Conservation (phyloP, 1,140 invertebrate genomes). For the Micrasema longulum region DNA sequence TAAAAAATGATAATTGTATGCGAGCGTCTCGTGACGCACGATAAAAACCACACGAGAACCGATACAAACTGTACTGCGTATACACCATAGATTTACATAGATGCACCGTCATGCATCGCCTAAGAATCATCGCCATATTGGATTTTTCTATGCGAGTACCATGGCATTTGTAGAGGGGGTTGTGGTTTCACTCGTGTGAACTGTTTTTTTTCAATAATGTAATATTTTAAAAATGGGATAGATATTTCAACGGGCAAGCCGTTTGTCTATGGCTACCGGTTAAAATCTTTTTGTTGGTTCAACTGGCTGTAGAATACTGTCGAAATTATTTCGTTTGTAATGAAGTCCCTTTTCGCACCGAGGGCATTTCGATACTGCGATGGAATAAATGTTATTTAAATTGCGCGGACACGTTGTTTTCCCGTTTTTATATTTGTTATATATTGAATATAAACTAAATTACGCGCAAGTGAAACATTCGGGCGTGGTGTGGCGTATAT, state of each 20-base stretch:
- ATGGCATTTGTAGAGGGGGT: no score
- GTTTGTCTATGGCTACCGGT: conserved; percentile 1
- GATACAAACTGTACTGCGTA: no score
- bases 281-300: conserved; percentile 1
- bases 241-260: no score
- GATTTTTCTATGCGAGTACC: no score
- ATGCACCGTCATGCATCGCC: no score
- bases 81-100: no score
- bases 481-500: conserved; percentile 42
- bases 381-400: conserved; percentile 40
- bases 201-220: no score
- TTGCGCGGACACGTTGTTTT: conserved; percentile 20
- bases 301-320: conserved; percentile 27
- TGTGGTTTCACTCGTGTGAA: no score
- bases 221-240: conserved; percentile 27
- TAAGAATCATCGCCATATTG: no score
- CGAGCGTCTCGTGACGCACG: no score
- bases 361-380: conserved; percentile 33
- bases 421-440: conserved; percentile 38
- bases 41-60: no score
- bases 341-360: conserved; percentile 39
- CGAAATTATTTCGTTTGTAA: conserved; percentile 45
- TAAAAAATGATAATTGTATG: no score
- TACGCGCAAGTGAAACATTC: conserved; percentile 19
- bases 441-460: conserved; percentile 11